These are phyloP conservation scores for Noturus placidus DNA, from an alignment of 2,113 vertebrate species.

Conservation along the genomic window DNA sequence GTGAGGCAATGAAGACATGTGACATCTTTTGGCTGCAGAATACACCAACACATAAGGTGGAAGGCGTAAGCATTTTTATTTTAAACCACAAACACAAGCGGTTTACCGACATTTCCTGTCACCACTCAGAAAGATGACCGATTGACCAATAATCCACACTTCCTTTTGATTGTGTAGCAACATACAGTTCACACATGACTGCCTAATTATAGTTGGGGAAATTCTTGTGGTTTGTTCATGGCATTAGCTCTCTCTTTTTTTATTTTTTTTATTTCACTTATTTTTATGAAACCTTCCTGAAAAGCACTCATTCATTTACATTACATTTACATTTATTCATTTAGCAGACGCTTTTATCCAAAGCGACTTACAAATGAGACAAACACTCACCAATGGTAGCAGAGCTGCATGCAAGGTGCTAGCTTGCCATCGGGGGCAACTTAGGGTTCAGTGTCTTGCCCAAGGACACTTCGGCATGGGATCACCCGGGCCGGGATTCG, in stretches of 20 bases:
- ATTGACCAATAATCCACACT: not conserved
- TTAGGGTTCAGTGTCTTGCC: too few species aligned
- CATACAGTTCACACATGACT: slow-evolving; percentile 27
- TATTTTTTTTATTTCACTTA: not conserved
- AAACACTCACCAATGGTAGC: too few species aligned
- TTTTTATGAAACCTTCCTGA: not conserved
- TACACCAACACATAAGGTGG: not conserved
- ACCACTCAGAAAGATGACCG: not conserved
- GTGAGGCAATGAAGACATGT: not conserved
- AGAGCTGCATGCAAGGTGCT: too few species aligned
- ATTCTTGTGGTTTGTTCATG: not conserved
- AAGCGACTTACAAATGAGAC: too few species aligned
- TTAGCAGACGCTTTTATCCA: too few species aligned
- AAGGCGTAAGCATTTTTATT: not conserved
- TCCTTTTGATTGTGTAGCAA: not conserved
- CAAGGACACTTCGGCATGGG: too few species aligned
- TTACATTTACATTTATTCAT: too few species aligned
- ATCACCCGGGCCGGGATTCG: too few species aligned
- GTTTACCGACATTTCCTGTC: not conserved
- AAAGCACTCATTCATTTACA: not conserved
- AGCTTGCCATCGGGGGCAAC: too few species aligned
- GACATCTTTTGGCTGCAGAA: not conserved
- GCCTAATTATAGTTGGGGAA: slow-evolving; percentile 1
- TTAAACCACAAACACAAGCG: not conserved
- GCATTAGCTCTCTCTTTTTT: too few species aligned